These are phyloP conservation scores for Hyles vespertilio DNA, from an alignment of 1,140 invertebrate species.

Conservation along the genomic window DNA sequence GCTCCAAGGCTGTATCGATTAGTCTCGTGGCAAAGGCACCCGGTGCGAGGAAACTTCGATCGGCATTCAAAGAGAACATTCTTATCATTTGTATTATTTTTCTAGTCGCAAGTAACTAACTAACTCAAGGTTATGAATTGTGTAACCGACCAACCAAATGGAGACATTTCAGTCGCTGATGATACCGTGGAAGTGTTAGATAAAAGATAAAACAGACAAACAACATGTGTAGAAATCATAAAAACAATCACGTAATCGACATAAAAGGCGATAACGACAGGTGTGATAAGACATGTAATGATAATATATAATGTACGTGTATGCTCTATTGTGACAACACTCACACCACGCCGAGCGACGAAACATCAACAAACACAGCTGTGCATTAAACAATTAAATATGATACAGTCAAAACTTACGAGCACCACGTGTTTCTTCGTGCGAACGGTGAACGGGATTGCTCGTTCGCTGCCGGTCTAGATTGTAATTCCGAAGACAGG, in stretches of 20 bases:
- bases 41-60: conserved; percentile 14
- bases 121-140: conserved; percentile 14
- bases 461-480: conserved; percentile 41
- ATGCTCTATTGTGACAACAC: not conserved
- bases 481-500: conserved; percentile 40
- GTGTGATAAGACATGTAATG: conserved; percentile 35
- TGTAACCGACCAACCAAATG: not conserved
- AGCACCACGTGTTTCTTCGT: conserved; percentile 74
- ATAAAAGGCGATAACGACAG: conserved; percentile 31
- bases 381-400: conserved; percentile 7
- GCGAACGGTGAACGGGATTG: conserved; percentile 41
- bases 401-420: conserved; percentile 55
- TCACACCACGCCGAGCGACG: not conserved
- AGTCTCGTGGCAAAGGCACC: conserved; percentile 12
- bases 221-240: conserved; percentile 25
- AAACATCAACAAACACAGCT: not conserved
- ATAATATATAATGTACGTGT: conserved; percentile 22
- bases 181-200: conserved; percentile 10
- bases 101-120: conserved; percentile 2
- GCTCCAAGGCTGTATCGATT: conserved; percentile 26
- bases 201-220: conserved; percentile 16
- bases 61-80: conserved; percentile 11
- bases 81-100: conserved; percentile 2
- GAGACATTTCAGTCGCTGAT: conserved; percentile 2
- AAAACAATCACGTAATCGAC: conserved; percentile 33